These are phyloP conservation scores for Hydroisotoma schaefferi DNA, from an alignment of 2,888 invertebrate species.

Conservation along the genomic window DNA sequence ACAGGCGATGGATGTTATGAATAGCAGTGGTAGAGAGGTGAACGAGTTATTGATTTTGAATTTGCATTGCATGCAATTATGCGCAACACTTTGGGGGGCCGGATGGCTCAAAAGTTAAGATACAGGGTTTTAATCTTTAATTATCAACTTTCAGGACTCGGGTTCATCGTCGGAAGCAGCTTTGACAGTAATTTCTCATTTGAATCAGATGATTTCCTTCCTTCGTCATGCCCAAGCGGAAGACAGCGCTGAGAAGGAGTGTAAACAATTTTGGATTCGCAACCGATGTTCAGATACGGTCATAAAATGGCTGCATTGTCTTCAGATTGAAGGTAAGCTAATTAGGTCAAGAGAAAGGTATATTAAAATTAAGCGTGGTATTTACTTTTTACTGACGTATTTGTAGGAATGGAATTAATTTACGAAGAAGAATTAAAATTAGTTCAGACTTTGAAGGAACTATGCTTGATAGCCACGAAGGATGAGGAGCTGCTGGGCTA, in stretches of 20 bases:
- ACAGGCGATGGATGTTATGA: constrained; percentile 40
- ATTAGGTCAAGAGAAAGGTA: not conserved
- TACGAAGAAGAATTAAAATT: constrained; percentile 41
- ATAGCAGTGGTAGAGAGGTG: constrained; percentile 18
- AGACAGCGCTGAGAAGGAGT: constrained; percentile 27
- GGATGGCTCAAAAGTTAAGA: too few species aligned
- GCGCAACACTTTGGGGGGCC: too few species aligned
- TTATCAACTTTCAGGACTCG: not conserved
- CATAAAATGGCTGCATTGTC: constrained; percentile 41
- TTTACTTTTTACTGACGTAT: not conserved
- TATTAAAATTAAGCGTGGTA: not conserved
- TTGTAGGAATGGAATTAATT: constrained; percentile 40
- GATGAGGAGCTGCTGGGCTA: constrained; percentile 45
- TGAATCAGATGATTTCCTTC: constrained; percentile 45
- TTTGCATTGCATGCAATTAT: not conserved
- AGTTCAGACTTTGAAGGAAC: constrained; percentile 40
- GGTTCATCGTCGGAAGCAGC: constrained; percentile 23
- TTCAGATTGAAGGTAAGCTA: constrained; percentile 32
- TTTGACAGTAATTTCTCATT: constrained; percentile 42
- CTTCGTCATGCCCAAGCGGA: constrained; percentile 37
- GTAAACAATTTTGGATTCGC: constrained; percentile 46
- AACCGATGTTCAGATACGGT: constrained; percentile 44
- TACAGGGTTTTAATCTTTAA: not conserved
- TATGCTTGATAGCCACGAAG: constrained; percentile 45
- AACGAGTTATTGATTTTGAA: too few species aligned